Evolutionary conservation across 2,888 invertebrate genomes (phyloP), one percentile per base, ranked within the genome.

Genomic region (Orthonychiurus folsomi): DNA sequence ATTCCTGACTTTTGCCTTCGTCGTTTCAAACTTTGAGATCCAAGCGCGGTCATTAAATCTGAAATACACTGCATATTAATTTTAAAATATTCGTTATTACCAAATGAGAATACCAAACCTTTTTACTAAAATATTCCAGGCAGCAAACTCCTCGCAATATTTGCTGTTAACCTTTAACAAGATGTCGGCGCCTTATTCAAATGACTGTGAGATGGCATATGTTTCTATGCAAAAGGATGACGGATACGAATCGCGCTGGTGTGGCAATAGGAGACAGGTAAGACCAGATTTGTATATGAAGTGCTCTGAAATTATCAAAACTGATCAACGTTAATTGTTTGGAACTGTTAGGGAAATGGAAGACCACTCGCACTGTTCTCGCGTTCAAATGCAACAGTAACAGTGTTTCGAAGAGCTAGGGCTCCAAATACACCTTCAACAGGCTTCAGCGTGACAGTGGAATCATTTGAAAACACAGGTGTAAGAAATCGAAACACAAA

Each of bases 211-310:
- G 9, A 66, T 67, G 23, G 69, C 71, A 5, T 71, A 65, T 58
- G 69, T 71, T 1, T 66, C 71, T n/a, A 65, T 71, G 65, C 69
- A 71, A 50, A 71, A 71, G 37, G 66, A 71, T 50, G 62, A 69
- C 60, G 71, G 69, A 21, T 71, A 67, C 53, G 71, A 71, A 52
- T 69, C 69, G 2, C 50, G 71, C 15, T 71, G 71, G 71, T 71
- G 71, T 60, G 71, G 71, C 12, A 71, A 69, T 63, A 53, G 69
- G 26, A 57, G 69, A 62, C 69, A 69, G 64, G 71, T 67, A 57
- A 53, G 21, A 48, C 9, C 21, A 20, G 15, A 23, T 20, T 58
- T 47, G 21, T 37, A 9, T 24, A 9, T 37, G 15, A 15, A 9
- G 9, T 37, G 37, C 15, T 15, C 15, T 37, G 37, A 37, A 37